Base-by-base conservation (phyloP, 2,113 vertebrate species). In the Seriola aureovittata region DNA sequence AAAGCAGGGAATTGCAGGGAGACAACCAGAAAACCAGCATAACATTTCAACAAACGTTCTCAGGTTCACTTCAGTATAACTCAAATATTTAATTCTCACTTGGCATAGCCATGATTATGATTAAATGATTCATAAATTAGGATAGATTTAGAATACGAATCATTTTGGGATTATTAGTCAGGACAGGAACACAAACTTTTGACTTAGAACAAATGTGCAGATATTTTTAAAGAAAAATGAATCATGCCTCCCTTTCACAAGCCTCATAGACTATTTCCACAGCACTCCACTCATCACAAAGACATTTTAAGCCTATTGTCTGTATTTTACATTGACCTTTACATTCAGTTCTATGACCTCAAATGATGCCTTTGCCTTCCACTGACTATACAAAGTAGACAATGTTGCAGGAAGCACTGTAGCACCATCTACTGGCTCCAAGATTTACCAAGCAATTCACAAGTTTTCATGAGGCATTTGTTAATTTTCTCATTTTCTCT, bases 391-490 rank as follows among this genome's bases (percentile, higher is more conserved):
- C 8, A 1, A 10, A 42, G n/a, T 11, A 34, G 14, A 74, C 48
- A 42, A 63, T 21, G 8, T 65, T n/a, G 50, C 55, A 59, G 9
- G 48, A 77, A 78, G 83, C 40, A 16, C 88, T 71, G 23, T 46
- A 86, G 59, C 83, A 0, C 93, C 91, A 90, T 79, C 92, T 92
- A 68, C 65, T 91, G 93, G 84, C 44, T 34, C 48, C 3, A 72
- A 19, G 34, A 17, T 46, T 21, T 59, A 67, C 14, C 17, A 5
- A 38, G 16, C 12, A 42, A 42, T 34, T 42, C 0, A 60, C 29
- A 76, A 64, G 44, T 42, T 58, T 73, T 40, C 29, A 54, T 21
- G 4, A 29, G 8, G 57, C 3, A 48, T 65, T 70, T 74, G 8
- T 70, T 42, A 8, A 42, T 8, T 10, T 42, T 11, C 8, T 42